phyloP scores from a whole-genome alignment of 37 sponge, comb jelly and placozoan genomes.

The Amphimedon queenslandica region DNA sequence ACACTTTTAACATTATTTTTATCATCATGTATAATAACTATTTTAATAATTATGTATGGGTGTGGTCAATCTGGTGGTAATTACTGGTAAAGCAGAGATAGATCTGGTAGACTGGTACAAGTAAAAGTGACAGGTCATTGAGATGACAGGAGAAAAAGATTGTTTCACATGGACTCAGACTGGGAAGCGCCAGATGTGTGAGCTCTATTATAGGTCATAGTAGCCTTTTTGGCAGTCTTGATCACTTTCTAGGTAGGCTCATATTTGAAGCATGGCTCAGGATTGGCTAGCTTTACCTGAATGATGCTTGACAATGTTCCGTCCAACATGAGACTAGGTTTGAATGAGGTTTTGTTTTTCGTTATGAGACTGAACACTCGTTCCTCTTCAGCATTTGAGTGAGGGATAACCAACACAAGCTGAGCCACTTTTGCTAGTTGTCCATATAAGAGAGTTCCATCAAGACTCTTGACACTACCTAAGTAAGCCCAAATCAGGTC shows the following conservation, averaged over 20 bases:
- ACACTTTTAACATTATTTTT: no score
- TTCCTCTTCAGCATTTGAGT: conserved; percentile 48
- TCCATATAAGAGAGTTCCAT: neutral
- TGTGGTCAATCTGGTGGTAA: no score
- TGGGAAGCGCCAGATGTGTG: neutral
- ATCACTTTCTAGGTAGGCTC: conserved; percentile 10
- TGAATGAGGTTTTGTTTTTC: conserved; percentile 28
- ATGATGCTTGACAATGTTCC: conserved; percentile 31
- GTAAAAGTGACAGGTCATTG: no score
- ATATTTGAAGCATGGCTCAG: conserved; percentile 18
- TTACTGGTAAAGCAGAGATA: no score
- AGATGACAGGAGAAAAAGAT: no score
- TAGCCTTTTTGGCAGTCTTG: conserved; percentile 7
- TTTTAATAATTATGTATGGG: no score
- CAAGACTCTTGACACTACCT: neutral
- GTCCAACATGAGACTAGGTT: conserved; percentile 11
- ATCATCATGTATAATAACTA: no score
- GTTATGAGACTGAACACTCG: conserved; percentile 25
- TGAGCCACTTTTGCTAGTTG: conserved; percentile 18
- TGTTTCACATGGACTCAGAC: neutral
- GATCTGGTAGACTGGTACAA: no score
- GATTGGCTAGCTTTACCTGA: neutral
- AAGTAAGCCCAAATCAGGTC: conserved; percentile 18
- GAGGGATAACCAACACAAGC: conserved; percentile 22
- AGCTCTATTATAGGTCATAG: conserved; percentile 6